Evolutionary conservation across 1,140 invertebrate genomes (phyloP).

Genomic region (Paracyclopina nana): DNA sequence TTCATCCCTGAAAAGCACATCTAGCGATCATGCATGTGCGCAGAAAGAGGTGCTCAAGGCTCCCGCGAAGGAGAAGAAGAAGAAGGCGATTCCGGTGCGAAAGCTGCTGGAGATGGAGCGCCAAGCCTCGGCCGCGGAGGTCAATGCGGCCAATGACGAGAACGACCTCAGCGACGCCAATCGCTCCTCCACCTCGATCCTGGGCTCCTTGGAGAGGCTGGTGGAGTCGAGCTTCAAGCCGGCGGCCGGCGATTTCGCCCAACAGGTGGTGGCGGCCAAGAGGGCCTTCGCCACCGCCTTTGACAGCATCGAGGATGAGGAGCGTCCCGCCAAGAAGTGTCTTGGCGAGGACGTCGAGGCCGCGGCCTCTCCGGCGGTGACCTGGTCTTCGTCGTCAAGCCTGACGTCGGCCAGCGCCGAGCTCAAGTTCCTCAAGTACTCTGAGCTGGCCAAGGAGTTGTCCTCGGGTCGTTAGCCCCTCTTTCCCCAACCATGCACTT

Average conservation of each 20-base stretch:
- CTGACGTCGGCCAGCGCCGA: conserved; percentile 38
- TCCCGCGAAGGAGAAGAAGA: conserved; percentile 40
- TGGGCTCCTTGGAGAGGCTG: conserved; percentile 11
- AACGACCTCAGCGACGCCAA: background rate
- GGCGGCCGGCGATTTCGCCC: background rate
- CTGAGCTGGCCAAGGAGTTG: conserved; percentile 82
- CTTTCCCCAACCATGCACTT: too few relatives aligned
- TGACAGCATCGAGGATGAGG: conserved; percentile 74
- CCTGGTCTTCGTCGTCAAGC: background rate
- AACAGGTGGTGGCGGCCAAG: too few relatives aligned
- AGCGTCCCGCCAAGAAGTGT: conserved; percentile 45
- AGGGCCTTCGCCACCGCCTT: conserved; percentile 62
- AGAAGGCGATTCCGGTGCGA: conserved; percentile 75
- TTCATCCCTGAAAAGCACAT: too few relatives aligned
- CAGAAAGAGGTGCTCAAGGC: too few relatives aligned
- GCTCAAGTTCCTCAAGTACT: conserved; percentile 91
- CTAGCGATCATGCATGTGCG: too few relatives aligned
- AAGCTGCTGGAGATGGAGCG: conserved; percentile 72
- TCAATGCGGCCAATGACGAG: conserved; percentile 37
- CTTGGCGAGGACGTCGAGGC: conserved; percentile 45
- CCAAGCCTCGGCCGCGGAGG: conserved; percentile 41
- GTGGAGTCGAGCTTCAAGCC: conserved; percentile 9
- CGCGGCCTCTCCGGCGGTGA: background rate
- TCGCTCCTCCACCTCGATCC: background rate
- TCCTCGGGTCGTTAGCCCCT: too few relatives aligned